Percentiles rank a stretch among this genome's conserved stretches.
Conservation (phyloP, 2,888 invertebrate species). For the Caenorhabditis parvicauda region DNA sequence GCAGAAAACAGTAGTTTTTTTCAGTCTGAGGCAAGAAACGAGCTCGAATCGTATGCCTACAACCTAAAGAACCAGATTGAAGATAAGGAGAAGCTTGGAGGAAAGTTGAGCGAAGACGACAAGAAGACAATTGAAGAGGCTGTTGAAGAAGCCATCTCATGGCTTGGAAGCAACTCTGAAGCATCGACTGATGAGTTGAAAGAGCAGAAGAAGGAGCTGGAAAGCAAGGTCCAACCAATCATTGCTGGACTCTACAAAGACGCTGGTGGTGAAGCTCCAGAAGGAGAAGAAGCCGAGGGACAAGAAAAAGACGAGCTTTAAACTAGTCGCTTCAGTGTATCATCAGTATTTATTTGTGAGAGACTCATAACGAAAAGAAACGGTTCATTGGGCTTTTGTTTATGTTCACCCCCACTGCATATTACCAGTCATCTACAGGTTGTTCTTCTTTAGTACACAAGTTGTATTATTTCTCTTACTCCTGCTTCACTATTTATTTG, state of each 20-base stretch:
- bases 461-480: constrained; percentile 19
- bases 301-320: constrained; percentile 61
- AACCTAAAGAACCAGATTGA: constrained; percentile 85
- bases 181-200: constrained; percentile 69
- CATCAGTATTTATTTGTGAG: too few relatives aligned
- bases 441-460: constrained; percentile 20
- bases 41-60: constrained; percentile 93
- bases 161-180: constrained; percentile 85
- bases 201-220: constrained; percentile 77
- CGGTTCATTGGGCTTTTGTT: constrained; percentile 10
- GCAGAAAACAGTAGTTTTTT: constrained; percentile 64
- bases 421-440: constrained; percentile 7
- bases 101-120: constrained; percentile 80
- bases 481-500: constrained; percentile 11
- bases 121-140: constrained; percentile 89
- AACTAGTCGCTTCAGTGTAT: constrained; percentile 15
- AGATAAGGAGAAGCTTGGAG: constrained; percentile 94
- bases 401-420: too few relatives aligned
- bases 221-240: constrained; percentile 93
- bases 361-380: background rate
- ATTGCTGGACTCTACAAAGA: constrained; percentile 86
- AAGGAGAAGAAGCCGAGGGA: constrained; percentile 28
- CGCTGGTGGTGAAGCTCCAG: constrained; percentile 30
- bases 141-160: constrained; percentile 94
- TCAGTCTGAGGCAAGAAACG: constrained; percentile 84